A percentile compares a stretch with the other conserved stretches of the same genome.
Evolutionary conservation across 1,140 invertebrate species (phyloP).

Genomic region (Procambarus clarkii): DNA sequence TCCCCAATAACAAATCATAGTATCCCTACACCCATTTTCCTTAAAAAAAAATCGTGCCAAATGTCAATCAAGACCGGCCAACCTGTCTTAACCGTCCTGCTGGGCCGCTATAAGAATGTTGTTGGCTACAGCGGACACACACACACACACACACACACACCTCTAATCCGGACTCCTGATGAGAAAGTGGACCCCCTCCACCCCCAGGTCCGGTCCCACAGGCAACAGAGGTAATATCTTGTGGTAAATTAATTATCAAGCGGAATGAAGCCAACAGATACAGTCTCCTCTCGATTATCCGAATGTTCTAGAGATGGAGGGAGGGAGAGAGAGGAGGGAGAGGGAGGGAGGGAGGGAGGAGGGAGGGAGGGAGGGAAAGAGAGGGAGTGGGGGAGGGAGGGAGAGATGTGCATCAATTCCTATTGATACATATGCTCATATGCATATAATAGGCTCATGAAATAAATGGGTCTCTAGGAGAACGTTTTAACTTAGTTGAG

Average conservation of each 20-base stretch:
- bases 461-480: too few relatives aligned
- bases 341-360: too few relatives aligned
- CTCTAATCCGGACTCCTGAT: background rate
- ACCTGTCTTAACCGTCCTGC: too few relatives aligned
- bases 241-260: conserved; percentile 64
- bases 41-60: too few relatives aligned
- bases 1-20: background rate
- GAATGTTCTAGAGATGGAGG: background rate
- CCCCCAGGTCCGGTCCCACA: conserved; percentile 32
- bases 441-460: too few relatives aligned
- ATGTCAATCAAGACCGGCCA: too few relatives aligned
- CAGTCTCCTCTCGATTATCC: conserved; percentile 24
- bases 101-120: too few relatives aligned
- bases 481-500: too few relatives aligned
- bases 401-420: too few relatives aligned
- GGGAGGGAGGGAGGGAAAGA: background rate
- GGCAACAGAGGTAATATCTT: conserved; percentile 67
- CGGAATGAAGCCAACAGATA: conserved; percentile 58
- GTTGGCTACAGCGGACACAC: background rate
- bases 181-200: conserved; percentile 2
- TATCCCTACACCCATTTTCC: background rate
- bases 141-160: background rate
- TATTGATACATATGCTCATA: too few relatives aligned
- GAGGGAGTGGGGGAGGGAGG: background rate
- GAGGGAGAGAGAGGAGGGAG: too few relatives aligned